Conservation (phyloP, 2,888 invertebrate species). For the Amaurobius ferox region DNA sequence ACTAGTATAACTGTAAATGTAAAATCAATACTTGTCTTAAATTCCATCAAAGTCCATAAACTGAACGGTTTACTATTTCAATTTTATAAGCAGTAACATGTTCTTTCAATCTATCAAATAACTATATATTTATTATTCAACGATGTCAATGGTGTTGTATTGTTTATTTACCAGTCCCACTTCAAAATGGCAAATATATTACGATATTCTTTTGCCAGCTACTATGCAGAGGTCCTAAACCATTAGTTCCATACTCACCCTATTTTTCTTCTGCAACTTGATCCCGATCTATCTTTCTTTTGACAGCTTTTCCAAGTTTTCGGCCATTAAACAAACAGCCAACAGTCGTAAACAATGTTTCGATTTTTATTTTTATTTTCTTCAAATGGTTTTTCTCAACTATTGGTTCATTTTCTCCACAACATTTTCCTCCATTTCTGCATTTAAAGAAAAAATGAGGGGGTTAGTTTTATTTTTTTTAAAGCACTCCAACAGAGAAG, state of each 20-base stretch:
- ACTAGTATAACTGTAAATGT: no score
- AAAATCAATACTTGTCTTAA: no score
- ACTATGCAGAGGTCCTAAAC: slow-evolving; percentile 26
- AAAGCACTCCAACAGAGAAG: neutral
- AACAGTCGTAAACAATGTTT: slow-evolving; percentile 66
- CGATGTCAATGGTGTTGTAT: neutral
- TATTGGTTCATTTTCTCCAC: slow-evolving; percentile 62
- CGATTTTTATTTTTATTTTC: slow-evolving; percentile 19
- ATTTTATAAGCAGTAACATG: neutral
- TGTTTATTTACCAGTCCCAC: slow-evolving; percentile 20
- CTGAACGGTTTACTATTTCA: no score
- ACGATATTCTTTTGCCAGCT: slow-evolving; percentile 19
- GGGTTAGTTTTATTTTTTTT: no score
- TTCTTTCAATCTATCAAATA: slow-evolving; percentile 19
- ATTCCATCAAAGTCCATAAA: no score
- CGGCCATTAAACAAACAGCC: slow-evolving; percentile 68
- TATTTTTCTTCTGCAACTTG: slow-evolving; percentile 66
- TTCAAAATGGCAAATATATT: slow-evolving; percentile 28
- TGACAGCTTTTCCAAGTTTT: slow-evolving; percentile 70
- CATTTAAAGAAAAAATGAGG: neutral
- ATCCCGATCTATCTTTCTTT: slow-evolving; percentile 64
- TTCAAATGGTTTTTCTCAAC: slow-evolving; percentile 48
- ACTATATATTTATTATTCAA: slow-evolving; percentile 45
- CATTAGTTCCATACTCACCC: slow-evolving; percentile 52
- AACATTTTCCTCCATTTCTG: slow-evolving; percentile 25